Conservation (phyloP, 2,888 invertebrate species). For the Sussaba pulchella region DNA sequence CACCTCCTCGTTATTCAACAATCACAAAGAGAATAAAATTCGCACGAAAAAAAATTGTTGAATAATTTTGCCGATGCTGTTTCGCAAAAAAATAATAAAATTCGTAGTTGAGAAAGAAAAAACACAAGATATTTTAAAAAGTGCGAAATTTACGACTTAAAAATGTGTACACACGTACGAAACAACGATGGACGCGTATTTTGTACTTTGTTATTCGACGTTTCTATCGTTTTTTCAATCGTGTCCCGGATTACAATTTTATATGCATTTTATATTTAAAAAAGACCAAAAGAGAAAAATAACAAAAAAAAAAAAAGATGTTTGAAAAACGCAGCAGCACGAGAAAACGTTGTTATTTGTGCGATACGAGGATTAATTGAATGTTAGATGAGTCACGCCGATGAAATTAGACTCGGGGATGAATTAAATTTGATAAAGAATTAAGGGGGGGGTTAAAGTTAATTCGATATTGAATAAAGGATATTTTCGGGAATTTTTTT, state of each 20-base stretch:
- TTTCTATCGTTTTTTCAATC: slow-evolving; percentile 71
- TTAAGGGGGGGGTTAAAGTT: no score
- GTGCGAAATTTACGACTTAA: no score
- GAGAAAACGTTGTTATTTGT: slow-evolving; percentile 51
- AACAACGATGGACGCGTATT: slow-evolving; percentile 78
- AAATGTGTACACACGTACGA: slow-evolving; percentile 1
- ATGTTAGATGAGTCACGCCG: slow-evolving; percentile 41
- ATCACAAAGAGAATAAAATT: slow-evolving; percentile 43
- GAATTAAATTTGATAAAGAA: neutral
- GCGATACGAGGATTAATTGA: slow-evolving; percentile 59
- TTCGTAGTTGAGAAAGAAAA: slow-evolving; percentile 33
- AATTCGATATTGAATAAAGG: no score
- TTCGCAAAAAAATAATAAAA: slow-evolving; percentile 34
- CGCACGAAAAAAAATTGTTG: slow-evolving; percentile 46
- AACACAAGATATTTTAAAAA: neutral
- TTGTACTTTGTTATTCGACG: slow-evolving; percentile 75
- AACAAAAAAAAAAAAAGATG: slow-evolving; percentile 2
- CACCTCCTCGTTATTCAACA: slow-evolving; percentile 55
- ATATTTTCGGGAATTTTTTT: no score
- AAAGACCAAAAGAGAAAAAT: slow-evolving; percentile 16
- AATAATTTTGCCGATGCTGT: slow-evolving; percentile 44
- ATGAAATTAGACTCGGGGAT: slow-evolving; percentile 1
- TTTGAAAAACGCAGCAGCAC: slow-evolving; percentile 42
- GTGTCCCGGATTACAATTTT: slow-evolving; percentile 74
- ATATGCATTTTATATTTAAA: slow-evolving; percentile 76